Conservation (phyloP, 2,797 vertebrate genomes). For the Aphelocoma californica region DNA sequence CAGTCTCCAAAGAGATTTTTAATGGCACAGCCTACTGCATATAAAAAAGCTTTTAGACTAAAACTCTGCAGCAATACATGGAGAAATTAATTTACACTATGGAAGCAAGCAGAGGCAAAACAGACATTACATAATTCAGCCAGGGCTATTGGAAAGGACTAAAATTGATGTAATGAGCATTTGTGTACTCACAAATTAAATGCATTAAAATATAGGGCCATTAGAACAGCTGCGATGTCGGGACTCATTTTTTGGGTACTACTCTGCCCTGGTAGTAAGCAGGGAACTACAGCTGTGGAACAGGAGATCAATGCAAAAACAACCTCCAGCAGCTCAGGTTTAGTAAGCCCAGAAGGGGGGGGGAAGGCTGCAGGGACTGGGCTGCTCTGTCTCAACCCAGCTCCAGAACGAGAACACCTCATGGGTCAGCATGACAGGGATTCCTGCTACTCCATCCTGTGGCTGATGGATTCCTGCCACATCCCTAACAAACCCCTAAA, state of each 20-base stretch:
- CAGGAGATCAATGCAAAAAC: background rate
- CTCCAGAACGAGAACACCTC: background rate
- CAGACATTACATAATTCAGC: constrained; percentile 53
- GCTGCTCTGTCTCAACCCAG: background rate
- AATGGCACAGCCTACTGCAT: constrained; percentile 42
- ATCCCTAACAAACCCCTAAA: background rate
- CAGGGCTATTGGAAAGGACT: constrained; percentile 18
- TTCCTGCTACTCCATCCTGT: background rate
- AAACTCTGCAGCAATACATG: constrained; percentile 18
- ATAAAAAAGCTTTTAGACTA: constrained; percentile 54
- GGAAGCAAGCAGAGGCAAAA: constrained; percentile 48
- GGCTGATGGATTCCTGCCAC: background rate
- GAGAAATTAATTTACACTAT: constrained; percentile 39
- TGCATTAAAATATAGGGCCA: background rate
- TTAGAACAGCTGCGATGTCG: constrained; percentile 8
- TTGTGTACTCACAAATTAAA: constrained; percentile 46
- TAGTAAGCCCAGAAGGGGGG: background rate
- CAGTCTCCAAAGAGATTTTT: constrained; percentile 57
- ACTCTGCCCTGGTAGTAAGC: background rate
- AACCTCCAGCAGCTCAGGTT: background rate
- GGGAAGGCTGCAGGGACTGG: background rate
- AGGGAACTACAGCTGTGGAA: background rate
- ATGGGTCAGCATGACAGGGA: background rate
- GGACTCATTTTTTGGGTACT: background rate
- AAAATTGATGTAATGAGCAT: constrained; percentile 29